phyloP scores from a whole-genome alignment of 2,797 vertebrate species.

The Bucorvus abyssinicus region DNA sequence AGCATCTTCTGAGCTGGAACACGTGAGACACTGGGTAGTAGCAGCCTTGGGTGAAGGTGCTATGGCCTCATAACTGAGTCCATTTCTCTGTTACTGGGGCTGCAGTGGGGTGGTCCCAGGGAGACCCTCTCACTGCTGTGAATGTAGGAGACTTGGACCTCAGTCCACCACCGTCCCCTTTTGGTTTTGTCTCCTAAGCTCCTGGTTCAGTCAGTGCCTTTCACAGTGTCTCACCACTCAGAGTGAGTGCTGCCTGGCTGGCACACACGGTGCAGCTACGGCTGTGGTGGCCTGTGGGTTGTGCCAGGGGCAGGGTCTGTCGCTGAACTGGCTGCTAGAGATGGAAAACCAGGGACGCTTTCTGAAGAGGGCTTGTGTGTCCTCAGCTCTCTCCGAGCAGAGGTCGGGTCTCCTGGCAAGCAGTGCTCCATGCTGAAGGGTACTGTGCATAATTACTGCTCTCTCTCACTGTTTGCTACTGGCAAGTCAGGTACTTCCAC shows the following conservation, averaged over 20 bases:
- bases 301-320: background rate
- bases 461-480: background rate
- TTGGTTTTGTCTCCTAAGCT: background rate
- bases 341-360: accelerated
- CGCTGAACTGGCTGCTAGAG: background rate
- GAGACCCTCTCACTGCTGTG: background rate
- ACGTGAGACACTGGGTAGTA: background rate
- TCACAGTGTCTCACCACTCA: background rate
- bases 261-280: accelerated
- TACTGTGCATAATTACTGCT: background rate
- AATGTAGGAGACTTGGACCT: background rate
- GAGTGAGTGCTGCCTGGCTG: background rate
- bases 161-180: background rate
- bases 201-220: background rate
- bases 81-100: background rate
- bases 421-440: background rate
- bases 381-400: background rate
- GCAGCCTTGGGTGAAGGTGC: background rate
- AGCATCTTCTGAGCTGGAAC: background rate
- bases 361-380: background rate
- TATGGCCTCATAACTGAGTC: accelerated
- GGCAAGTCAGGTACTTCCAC: background rate
- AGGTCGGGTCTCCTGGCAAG: background rate
- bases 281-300: background rate
- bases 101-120: background rate